These are phyloP conservation scores for Carlito syrichta DNA, from an alignment of 2,113 vertebrate species.

Conservation along the genomic window DNA sequence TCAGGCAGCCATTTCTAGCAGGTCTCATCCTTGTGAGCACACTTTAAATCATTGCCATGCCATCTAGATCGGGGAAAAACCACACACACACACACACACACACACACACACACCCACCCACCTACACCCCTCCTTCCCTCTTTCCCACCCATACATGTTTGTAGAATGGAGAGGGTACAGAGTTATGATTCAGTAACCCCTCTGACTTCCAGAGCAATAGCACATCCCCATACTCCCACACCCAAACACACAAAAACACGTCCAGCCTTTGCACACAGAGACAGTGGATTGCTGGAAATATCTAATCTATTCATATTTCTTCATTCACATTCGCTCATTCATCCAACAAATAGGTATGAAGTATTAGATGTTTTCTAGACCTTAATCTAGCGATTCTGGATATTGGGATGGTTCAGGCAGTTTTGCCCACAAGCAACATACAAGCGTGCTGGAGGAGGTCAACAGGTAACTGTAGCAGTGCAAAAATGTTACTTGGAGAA, in stretches of 20 bases:
- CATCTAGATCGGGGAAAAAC: background rate
- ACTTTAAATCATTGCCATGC: background rate
- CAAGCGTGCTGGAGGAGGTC: background rate
- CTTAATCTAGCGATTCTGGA: background rate
- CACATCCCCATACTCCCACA: background rate
- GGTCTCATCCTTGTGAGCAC: background rate
- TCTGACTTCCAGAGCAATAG: background rate
- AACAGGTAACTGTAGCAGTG: too few relatives aligned
- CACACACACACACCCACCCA: background rate
- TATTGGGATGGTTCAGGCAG: background rate
- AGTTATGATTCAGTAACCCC: background rate
- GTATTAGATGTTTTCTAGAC: background rate
- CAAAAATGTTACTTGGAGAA: too few relatives aligned
- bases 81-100: background rate
- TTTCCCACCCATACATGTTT: background rate
- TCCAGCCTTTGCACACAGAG: background rate
- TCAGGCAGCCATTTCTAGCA: background rate
- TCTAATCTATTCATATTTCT: background rate
- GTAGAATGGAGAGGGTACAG: background rate
- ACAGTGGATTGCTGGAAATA: background rate
- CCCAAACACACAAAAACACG: background rate
- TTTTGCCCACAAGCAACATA: background rate
- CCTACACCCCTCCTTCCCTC: background rate
- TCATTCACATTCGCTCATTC: background rate
- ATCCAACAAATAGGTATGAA: background rate